Conservation (phyloP, 1,140 invertebrate species). For the Aphidius gifuensis region DNA sequence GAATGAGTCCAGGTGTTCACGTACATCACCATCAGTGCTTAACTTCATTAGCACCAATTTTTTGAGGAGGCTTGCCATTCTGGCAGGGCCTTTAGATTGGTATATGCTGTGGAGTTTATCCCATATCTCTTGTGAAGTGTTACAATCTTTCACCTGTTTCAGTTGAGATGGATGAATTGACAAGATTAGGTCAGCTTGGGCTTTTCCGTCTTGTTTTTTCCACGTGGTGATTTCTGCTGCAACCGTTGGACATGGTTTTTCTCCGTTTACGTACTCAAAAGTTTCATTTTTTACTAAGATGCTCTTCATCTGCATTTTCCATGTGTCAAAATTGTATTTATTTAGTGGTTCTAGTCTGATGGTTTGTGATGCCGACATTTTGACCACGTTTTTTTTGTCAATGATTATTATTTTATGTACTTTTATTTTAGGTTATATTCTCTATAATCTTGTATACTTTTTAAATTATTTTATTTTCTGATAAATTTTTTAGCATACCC, state of each 20-base stretch:
- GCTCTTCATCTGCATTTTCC: constrained; percentile 2
- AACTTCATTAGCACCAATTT: background rate
- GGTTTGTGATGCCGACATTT: background rate
- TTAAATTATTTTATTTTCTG: no score
- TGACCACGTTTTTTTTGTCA: background rate
- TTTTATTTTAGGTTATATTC: no score
- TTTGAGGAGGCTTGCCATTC: constrained; percentile 6
- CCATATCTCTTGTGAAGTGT: constrained; percentile 7
- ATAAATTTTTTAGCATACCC: no score
- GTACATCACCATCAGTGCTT: background rate
- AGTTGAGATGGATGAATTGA: background rate
- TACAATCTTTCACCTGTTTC: constrained; percentile 9
- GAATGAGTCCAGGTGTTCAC: constrained; percentile 3
- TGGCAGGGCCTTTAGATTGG: background rate
- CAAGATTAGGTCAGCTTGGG: constrained; percentile 4
- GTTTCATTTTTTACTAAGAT: background rate
- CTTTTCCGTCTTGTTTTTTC: background rate
- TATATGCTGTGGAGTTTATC: constrained; percentile 6
- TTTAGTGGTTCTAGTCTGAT: background rate
- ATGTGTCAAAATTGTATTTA: constrained; percentile 6
- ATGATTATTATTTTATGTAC: no score
- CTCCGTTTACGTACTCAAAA: background rate
- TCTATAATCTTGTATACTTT: no score
- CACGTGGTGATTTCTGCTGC: background rate
- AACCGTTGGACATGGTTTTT: background rate